A percentile compares a stretch with the other conserved stretches of the same genome.
These are phyloP conservation scores for Ceuthmochares aereus DNA, from an alignment of 2,113 vertebrate species.

Conservation along the genomic window DNA sequence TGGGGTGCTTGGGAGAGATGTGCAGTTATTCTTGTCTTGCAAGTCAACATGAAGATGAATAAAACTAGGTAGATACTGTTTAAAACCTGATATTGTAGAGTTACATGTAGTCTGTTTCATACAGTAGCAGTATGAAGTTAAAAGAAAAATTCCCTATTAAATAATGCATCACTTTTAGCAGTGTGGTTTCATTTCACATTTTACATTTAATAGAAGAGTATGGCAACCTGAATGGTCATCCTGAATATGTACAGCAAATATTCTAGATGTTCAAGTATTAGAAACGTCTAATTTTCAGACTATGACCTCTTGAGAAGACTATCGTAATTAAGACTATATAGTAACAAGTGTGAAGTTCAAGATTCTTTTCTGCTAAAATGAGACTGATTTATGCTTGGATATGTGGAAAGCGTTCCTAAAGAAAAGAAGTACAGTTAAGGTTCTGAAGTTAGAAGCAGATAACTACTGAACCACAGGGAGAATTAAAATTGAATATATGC, in stretches of 20 bases:
- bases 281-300: neutral
- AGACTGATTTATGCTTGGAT: neutral
- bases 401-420: neutral
- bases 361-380: neutral
- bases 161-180: neutral
- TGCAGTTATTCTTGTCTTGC: neutral
- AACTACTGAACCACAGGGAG: neutral
- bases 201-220: neutral
- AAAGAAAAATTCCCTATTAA: neutral
- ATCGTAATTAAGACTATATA: neutral
- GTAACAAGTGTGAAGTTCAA: neutral
- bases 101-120: neutral
- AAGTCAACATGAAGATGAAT: neutral
- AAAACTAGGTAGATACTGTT: neutral
- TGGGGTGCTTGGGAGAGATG: neutral
- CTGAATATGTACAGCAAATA: neutral
- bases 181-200: neutral
- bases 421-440: neutral
- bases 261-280: neutral
- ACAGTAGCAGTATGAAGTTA: neutral
- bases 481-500: neutral
- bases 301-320: neutral
- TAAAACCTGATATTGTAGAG: neutral
- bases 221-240: neutral
- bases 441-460: neutral